Conservation (phyloP, 2,797 vertebrate genomes). For the Apogon hyalosoma region DNA sequence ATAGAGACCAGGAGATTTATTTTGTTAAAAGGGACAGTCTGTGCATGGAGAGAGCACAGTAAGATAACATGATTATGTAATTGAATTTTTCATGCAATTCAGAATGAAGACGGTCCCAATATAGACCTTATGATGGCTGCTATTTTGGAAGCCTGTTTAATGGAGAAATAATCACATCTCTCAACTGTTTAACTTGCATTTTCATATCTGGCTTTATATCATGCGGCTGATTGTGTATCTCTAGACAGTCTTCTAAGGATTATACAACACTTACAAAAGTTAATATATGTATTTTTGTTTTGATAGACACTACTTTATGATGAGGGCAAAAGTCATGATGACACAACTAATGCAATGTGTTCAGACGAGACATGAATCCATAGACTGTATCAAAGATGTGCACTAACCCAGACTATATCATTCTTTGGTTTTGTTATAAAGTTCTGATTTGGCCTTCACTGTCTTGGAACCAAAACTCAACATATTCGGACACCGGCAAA, state of each 20-base stretch:
- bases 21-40: conserved; percentile 42
- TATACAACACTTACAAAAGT: not conserved
- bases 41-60: conserved; percentile 36
- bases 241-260: conserved; percentile 10
- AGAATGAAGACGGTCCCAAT: conserved; percentile 48
- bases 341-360: no score
- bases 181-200: conserved; percentile 59
- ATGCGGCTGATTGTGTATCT: conserved; percentile 2
- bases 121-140: conserved; percentile 23
- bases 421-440: no score
- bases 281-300: not conserved
- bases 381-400: no score
- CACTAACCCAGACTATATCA: no score
- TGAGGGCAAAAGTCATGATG: no score
- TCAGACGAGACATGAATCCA: no score
- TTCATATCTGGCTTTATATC: conserved; percentile 37
- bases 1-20: conserved; percentile 36
- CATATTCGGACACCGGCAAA: no score
- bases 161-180: conserved; percentile 57
- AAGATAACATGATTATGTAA: conserved; percentile 68
- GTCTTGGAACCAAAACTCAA: no score
- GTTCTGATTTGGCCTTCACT: no score
- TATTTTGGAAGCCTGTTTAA: conserved; percentile 45
- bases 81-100: conserved; percentile 51
- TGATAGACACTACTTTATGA: not conserved